Base-by-base conservation (phyloP, 2,888 invertebrate species). In the Polymixis flavicincta region DNA sequence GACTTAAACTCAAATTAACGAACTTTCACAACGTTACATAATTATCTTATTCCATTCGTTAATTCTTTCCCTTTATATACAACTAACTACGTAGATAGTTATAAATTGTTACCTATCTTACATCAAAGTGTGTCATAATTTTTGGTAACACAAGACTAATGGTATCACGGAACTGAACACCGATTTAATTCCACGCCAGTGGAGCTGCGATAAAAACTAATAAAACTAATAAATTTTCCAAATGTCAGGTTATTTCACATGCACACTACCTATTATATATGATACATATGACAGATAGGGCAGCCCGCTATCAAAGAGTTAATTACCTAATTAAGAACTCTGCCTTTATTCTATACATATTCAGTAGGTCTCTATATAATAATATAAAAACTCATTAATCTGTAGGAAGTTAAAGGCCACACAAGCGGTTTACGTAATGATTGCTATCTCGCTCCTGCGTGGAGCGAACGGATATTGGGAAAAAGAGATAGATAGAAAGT, bases 401-500 rank as follows among this genome's bases (percentile, higher is more conserved):
- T 92, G 87, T 87, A 89, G 86, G 87, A 91, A 91, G 89, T 89
- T 88, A 90, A 88, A 89, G 91, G 89, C 89, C 90, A 89, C 89
- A 90, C 89, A 88, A 88, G 89, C 74, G 75, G 88, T 87, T 90
- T 89, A 89, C 87, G 86, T 89, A 90, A 90, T 83, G 80, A 84
- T 79, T 83, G 86, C 87, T 88, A 88, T 95, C 95, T 90, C 92
- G 19, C 74, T 87, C 84, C 92, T 89, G 79, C 69, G 61, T 86
- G 48, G 77, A 71, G 71, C 75, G 74, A 85, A 79, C 78, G 83
- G 87, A 78, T 80, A 87, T 90, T 78, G 87, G 81, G 80, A 85
- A 90, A 95, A 87, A 91, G 95, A 93, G 95, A 95, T 91, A 85
- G 91, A 92, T 91, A 93, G 89, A 92, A 92, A 92, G 91, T 92